Conservation (phyloP, 2,113 vertebrate species). For the Pithys albifrons region DNA sequence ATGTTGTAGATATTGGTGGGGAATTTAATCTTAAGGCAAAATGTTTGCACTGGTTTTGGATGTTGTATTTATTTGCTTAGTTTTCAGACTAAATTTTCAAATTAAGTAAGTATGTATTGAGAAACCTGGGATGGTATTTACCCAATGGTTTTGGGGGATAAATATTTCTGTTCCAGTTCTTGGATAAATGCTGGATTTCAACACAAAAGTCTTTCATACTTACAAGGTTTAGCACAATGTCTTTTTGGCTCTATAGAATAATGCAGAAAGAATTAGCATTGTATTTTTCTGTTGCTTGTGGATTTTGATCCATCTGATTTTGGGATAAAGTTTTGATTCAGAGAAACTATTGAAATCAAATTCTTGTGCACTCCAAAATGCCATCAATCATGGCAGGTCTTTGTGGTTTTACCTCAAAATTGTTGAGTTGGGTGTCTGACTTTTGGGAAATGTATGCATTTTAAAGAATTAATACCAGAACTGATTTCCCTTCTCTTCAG, state of each 20-base stretch:
- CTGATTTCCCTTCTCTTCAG: conserved; percentile 4
- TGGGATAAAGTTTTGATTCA: neutral
- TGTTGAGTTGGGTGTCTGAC: neutral
- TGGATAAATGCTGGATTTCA: neutral
- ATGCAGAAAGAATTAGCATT: neutral
- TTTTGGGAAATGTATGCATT: neutral
- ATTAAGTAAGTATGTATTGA: neutral
- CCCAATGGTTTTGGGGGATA: neutral
- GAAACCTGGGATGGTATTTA: neutral
- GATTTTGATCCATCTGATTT: neutral
- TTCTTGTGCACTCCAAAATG: neutral
- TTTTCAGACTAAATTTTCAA: neutral
- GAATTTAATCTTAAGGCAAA: conserved; percentile 1
- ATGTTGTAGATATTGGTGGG: neutral
- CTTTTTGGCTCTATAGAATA: neutral
- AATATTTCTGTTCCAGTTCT: neutral
- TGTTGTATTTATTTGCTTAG: neutral
- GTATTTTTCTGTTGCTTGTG: neutral
- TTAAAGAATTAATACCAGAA: conserved; percentile 13
- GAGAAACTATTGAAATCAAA: neutral
- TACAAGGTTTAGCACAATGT: neutral
- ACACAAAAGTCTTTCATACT: neutral
- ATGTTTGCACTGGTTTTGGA: neutral
- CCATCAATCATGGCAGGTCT: neutral
- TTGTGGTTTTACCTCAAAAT: neutral